Conservation (phyloP, 2,113 vertebrate genomes). For the Falcunculus frontatus region DNA sequence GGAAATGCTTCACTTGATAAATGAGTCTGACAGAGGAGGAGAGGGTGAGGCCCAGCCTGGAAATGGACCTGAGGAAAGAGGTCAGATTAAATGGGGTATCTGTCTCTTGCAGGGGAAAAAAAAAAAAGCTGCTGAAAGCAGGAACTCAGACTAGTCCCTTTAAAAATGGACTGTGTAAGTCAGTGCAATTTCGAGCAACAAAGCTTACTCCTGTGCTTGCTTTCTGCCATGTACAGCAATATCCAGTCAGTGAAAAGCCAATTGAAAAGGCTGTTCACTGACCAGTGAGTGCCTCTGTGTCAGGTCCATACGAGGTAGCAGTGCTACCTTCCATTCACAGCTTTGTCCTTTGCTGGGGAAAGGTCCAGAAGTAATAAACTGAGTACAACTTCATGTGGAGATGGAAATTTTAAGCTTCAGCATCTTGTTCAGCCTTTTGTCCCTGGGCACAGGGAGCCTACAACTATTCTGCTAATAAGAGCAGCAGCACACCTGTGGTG, state of each 20-base stretch:
- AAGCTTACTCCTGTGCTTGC: constrained; percentile 12
- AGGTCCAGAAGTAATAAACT: background rate
- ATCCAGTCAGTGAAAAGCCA: constrained; percentile 12
- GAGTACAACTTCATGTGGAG: background rate
- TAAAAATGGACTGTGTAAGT: constrained; percentile 41
- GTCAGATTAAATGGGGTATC: constrained; percentile 24
- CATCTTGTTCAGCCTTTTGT: background rate
- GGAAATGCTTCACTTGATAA: constrained; percentile 52
- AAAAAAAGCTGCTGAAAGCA: constrained; percentile 22
- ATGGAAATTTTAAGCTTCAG: background rate
- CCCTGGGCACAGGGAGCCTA: background rate
- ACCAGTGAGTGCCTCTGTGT: background rate
- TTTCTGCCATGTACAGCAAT: constrained; percentile 53
- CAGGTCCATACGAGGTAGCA: background rate
- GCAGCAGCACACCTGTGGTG: background rate
- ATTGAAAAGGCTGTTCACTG: background rate
- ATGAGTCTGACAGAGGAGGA: constrained; percentile 36
- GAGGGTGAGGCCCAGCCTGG: constrained; percentile 23
- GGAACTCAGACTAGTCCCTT: background rate
- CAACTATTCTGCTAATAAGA: background rate
- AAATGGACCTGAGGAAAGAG: constrained; percentile 27
- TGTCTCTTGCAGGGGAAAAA: background rate
- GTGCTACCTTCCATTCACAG: background rate
- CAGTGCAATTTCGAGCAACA: constrained; percentile 30
- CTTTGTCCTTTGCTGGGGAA: background rate